Evolutionary conservation across 2,797 vertebrate genomes (phyloP), one percentile per base, ranked within the genome.

Genomic region (Smutsia temminckii): DNA sequence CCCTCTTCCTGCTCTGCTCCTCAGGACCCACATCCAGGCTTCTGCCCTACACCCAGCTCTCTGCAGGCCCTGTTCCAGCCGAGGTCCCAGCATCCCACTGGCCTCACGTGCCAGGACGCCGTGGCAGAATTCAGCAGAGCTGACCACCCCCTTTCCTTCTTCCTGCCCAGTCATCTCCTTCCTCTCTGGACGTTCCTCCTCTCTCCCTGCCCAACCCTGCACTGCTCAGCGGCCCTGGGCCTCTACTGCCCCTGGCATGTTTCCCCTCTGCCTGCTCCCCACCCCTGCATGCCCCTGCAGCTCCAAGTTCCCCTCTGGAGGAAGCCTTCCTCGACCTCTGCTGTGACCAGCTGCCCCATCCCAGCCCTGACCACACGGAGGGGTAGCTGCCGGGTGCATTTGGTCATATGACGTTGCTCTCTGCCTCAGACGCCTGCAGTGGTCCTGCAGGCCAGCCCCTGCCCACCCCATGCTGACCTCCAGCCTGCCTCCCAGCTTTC

Each of bases 261-360:
- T 17, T 29, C 12, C 53, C 25, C 57, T 59, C n/a, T 16, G 51
- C 81, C 51, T 55, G 64, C 9, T 40, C 78, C 46, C 59, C 10
- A 37, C 4, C 86, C 61, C 63, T 29, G 32, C 29, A 42, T 29
- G 66, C 40, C 53, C 53, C 53, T 1, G 17, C 46, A 46, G 9
- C 77, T 88, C 57, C 14, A 1, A 7, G 21, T 68, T 61, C 0
- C 0, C 81, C 74, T 68, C 63, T 12, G 0, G n/a, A 29, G 18
- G 20, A 14, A 12, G 37, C 13, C 55, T 74, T 63, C 53, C 59
- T 53, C 59, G 69, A 49, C 34, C 17, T 37, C 85, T 34, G 27
- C 46, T 10, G 27, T 64, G n/a, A 10, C n/a, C 63, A 72, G 46
- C 34, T 29, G 40, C 57, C 79, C n/a, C 2, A 11, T 8, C 55